Evolutionary conservation across 2,888 invertebrate species (phyloP).

Genomic region (Brenthis hecate): DNA sequence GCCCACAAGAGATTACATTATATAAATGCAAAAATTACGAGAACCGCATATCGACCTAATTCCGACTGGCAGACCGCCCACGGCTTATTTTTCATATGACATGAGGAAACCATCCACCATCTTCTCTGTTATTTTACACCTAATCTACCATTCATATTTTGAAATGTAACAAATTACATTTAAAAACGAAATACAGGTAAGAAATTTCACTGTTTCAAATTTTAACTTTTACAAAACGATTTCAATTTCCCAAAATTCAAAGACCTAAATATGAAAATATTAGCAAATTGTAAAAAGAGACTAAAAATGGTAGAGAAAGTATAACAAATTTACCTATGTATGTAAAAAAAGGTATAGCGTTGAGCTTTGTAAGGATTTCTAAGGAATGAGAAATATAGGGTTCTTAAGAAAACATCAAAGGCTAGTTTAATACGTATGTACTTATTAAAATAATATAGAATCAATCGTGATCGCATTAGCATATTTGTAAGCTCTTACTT

Average conservation of each 20-base stretch:
- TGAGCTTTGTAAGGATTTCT: no score
- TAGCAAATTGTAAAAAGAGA: no score
- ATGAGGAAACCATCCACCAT: constrained; percentile 43
- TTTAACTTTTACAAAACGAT: not conserved
- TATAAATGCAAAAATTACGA: constrained; percentile 27
- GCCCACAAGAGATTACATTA: not conserved
- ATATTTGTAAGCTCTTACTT: not conserved
- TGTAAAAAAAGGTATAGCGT: no score
- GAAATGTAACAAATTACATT: constrained; percentile 20
- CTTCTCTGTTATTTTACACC: constrained; percentile 36
- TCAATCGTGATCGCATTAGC: not conserved
- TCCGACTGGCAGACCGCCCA: constrained; percentile 49
- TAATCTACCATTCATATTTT: constrained; percentile 37
- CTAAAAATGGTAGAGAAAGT: no score
- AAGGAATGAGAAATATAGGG: no score
- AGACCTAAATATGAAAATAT: no score
- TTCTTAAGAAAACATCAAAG: no score
- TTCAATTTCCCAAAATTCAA: no score
- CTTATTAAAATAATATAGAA: not conserved
- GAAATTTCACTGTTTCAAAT: not conserved
- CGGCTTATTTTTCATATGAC: constrained; percentile 45
- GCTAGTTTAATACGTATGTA: not conserved
- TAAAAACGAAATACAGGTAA: not conserved
- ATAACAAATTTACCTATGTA: no score
- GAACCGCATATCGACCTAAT: constrained; percentile 44